phyloP scores from a whole-genome alignment of 2,113 vertebrate species.

The Lepidothrix coronata region DNA sequence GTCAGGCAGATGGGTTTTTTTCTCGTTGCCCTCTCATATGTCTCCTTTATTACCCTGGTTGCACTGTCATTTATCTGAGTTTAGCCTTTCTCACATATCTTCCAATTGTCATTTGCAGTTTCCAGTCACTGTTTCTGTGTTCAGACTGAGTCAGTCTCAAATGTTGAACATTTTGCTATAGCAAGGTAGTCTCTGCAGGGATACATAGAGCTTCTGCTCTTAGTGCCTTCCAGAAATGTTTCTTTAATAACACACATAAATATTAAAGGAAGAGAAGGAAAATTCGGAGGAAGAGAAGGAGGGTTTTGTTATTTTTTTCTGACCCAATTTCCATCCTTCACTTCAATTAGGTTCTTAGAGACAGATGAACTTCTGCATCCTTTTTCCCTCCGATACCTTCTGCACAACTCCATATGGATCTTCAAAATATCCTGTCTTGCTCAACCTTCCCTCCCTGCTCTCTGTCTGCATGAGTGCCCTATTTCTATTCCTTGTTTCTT shows the following conservation, averaged over 20 bases:
- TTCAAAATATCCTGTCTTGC: constrained; percentile 49
- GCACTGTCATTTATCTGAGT: background rate
- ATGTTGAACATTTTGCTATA: background rate
- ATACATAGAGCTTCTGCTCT: constrained; percentile 18
- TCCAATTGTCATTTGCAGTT: background rate
- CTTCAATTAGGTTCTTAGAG: constrained; percentile 50
- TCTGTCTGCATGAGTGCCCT: constrained; percentile 49
- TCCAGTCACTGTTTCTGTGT: background rate
- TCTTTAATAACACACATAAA: constrained; percentile 66
- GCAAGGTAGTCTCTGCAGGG: constrained; percentile 39
- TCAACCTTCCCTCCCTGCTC: constrained; percentile 38
- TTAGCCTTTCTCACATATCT: background rate
- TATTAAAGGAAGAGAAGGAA: constrained; percentile 58
- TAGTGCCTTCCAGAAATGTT: constrained; percentile 57
- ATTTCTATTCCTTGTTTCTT: constrained; percentile 69
- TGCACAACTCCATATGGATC: constrained; percentile 48
- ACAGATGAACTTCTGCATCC: constrained; percentile 36
- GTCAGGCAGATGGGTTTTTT: background rate
- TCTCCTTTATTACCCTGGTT: background rate
- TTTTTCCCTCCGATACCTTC: constrained; percentile 26
- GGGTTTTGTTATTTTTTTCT: constrained; percentile 54
- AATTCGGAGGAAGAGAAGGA: constrained; percentile 26
- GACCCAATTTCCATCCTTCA: constrained; percentile 62
- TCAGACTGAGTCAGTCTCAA: background rate
- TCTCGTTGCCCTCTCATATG: background rate